These are phyloP conservation scores for Cebus imitator DNA, from an alignment of 2,113 vertebrate genomes.

Conservation along the genomic window DNA sequence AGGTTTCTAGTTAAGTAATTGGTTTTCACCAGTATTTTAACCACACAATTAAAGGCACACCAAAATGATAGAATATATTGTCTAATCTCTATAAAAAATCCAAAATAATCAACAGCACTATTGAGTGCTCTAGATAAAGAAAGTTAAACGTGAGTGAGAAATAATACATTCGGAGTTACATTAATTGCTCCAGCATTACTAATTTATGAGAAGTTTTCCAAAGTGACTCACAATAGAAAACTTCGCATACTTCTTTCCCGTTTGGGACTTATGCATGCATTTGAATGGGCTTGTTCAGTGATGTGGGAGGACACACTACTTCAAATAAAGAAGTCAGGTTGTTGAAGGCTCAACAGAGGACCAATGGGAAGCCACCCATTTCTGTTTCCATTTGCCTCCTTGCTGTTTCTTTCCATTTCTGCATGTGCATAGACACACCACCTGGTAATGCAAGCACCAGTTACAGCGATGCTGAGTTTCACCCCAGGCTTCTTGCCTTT, in stretches of 20 bases:
- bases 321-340: background rate
- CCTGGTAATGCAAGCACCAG: background rate
- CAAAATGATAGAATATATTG: background rate
- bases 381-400: background rate
- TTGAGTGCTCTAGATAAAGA: background rate
- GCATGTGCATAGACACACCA: accelerated
- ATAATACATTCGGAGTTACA: background rate
- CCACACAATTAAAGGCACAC: background rate
- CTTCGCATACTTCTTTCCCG: background rate
- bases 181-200: background rate
- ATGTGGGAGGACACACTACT: background rate
- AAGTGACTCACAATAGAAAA: background rate
- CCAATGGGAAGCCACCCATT: background rate
- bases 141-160: background rate
- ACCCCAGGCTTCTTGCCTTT: background rate
- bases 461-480: background rate
- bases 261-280: accelerated
- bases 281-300: background rate
- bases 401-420: background rate
- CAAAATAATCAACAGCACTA: background rate
- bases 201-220: conserved; percentile 23
- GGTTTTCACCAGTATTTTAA: background rate
- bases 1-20: conserved; percentile 2
- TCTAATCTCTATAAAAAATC: background rate
- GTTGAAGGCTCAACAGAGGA: background rate